Percentiles rank a stretch among this genome's conserved stretches.
phyloP scores from a whole-genome alignment of 2,113 vertebrate species.

The Dipodomys stephensi region DNA sequence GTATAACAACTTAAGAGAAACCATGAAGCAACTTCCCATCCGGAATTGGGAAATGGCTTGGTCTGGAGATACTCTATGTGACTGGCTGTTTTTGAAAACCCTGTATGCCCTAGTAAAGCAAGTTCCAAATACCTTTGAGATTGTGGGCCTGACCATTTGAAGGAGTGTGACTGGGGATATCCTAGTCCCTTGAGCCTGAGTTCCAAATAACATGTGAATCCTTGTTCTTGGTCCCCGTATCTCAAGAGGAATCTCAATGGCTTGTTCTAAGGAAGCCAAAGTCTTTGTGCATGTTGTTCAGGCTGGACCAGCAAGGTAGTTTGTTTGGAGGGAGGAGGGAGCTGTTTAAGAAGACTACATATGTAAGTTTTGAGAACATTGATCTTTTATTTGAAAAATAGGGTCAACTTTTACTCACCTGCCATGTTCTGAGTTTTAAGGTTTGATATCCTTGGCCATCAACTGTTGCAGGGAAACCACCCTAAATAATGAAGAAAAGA shows the following conservation, averaged over 20 bases:
- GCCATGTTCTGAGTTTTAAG: conserved; percentile 84
- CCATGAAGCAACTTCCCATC: conserved; percentile 79
- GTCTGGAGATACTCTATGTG: conserved; percentile 73
- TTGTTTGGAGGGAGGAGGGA: conserved; percentile 82
- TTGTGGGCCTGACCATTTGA: conserved; percentile 64
- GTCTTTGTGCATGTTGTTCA: conserved; percentile 80
- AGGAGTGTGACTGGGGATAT: conserved; percentile 48
- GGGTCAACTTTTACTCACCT: conserved; percentile 83
- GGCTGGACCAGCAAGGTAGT: conserved; percentile 80
- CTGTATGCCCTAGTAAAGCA: conserved; percentile 65
- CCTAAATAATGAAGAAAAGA: conserved; percentile 84
- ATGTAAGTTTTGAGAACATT: conserved; percentile 80
- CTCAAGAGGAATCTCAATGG: conserved; percentile 77
- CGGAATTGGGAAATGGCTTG: conserved; percentile 73
- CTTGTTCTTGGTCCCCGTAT: conserved; percentile 67
- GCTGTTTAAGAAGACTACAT: conserved; percentile 77
- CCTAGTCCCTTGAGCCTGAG: conserved; percentile 67
- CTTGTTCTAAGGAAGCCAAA: conserved; percentile 78
- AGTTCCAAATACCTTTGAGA: conserved; percentile 72
- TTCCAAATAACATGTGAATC: conserved; percentile 69
- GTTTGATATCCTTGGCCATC: conserved; percentile 82
- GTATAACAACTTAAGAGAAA: conserved; percentile 53
- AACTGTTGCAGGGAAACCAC: conserved; percentile 83
- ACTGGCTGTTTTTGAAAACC: conserved; percentile 79
- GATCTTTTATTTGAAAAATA: conserved; percentile 82